These are phyloP conservation scores for Delphinus delphis DNA, from an alignment of 2,113 vertebrate genomes.

Conservation along the genomic window DNA sequence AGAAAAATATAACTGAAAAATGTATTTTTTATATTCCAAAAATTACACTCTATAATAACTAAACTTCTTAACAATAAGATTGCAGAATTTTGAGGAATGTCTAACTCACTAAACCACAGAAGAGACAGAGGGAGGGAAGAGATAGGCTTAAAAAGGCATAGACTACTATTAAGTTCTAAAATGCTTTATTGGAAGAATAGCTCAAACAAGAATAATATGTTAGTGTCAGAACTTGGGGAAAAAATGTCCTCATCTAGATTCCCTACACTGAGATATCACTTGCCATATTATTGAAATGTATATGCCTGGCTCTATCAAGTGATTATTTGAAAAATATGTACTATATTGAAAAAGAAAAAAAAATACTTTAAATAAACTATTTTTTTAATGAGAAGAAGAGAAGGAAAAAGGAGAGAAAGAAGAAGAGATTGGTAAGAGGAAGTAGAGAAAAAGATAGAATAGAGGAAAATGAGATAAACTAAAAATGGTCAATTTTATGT, in stretches of 20 bases:
- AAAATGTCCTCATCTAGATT: background rate
- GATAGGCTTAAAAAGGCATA: background rate
- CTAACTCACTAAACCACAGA: background rate
- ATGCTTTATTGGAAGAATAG: background rate
- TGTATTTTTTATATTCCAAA: background rate
- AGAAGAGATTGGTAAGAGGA: background rate
- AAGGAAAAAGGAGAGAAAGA: no score
- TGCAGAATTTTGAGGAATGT: background rate
- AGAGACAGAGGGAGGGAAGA: background rate
- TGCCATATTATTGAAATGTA: background rate
- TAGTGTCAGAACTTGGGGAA: background rate
- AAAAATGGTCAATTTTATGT: background rate
- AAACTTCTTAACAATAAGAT: background rate
- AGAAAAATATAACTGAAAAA: background rate
- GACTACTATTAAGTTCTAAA: background rate
- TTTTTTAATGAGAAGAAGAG: background rate
- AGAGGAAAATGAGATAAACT: background rate
- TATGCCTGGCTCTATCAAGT: background rate
- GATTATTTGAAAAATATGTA: background rate
- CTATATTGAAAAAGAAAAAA: background rate
- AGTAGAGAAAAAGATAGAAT: background rate
- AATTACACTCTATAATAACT: background rate
- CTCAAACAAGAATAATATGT: background rate
- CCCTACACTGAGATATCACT: background rate
- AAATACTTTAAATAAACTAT: background rate